These are phyloP conservation scores for Periophthalmus modestus DNA, from an alignment of 2,113 vertebrate species.

Conservation along the genomic window DNA sequence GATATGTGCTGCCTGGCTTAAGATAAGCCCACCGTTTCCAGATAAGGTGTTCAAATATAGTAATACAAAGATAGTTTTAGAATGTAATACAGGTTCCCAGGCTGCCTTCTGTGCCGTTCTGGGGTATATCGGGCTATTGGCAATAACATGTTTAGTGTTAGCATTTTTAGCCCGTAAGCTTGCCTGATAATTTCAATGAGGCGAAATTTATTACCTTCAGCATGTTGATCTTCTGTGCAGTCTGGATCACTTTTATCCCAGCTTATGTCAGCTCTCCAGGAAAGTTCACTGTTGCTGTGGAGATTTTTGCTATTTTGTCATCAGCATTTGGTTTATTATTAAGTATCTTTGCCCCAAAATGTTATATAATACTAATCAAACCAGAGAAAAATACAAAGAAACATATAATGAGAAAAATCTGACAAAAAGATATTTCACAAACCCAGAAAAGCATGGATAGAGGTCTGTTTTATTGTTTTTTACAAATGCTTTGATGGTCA, in stretches of 20 bases:
- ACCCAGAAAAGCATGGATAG: not conserved
- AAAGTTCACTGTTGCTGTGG: slow-evolving; percentile 77
- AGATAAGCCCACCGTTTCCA: slow-evolving; percentile 69
- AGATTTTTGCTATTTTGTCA: slow-evolving; percentile 78
- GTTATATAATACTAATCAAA: slow-evolving; percentile 75
- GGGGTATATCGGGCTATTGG: slow-evolving; percentile 74
- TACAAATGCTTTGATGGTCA: not conserved
- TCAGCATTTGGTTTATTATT: slow-evolving; percentile 70
- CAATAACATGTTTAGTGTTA: slow-evolving; percentile 62
- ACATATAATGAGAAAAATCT: slow-evolving; percentile 40
- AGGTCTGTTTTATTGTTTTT: not conserved
- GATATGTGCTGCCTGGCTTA: slow-evolving; percentile 74
- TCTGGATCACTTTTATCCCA: slow-evolving; percentile 79
- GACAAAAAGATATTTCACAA: not conserved
- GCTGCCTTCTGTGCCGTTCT: slow-evolving; percentile 71
- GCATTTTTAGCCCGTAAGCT: slow-evolving; percentile 74
- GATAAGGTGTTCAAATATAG: slow-evolving; percentile 58
- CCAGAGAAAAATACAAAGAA: slow-evolving; percentile 75
- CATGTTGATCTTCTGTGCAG: slow-evolving; percentile 79
- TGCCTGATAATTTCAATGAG: slow-evolving; percentile 80
- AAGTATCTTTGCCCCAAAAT: slow-evolving; percentile 75
- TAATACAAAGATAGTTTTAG: slow-evolving; percentile 71
- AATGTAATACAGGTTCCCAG: slow-evolving; percentile 74
- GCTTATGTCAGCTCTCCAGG: slow-evolving; percentile 79
- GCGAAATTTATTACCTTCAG: slow-evolving; percentile 80